Base-by-base conservation (phyloP, 1,140 invertebrate species). In the Gonioctena quinquepunctata region DNA sequence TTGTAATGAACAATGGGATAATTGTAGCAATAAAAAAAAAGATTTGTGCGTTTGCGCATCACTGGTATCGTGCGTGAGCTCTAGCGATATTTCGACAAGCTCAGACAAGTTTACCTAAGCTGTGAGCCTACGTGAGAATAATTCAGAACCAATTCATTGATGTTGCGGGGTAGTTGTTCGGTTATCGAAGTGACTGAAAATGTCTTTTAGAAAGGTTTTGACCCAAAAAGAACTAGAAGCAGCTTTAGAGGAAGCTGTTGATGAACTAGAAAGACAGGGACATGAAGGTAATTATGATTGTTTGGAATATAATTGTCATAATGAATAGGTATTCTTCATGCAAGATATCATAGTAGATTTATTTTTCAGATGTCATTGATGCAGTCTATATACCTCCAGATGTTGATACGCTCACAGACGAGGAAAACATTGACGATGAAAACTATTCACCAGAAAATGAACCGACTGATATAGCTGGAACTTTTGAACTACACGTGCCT, bases 331-430 rank as follows among this genome's bases (percentile, higher is more conserved):
- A n/a, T 64, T 52, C 52, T 64, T 64, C 19, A 64, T 22, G 6
- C 26, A 49, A 13, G 16, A 16, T 64, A 22, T 54, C 66, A 60
- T 59, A 22, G 19, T 59, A 59, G 19, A 23, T 11, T 59, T 23
- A 59, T 59, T 59, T 59, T 59, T 16, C 56, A 63, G 61, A 25
- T 27, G 54, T 16, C 19, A 61, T 71, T 68, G 69, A 71, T 71
- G 66, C 26, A 11, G 57, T 68, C 21, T 70, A 69, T 67, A 25
- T 71, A 57, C 66, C 66, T 25, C 66, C 70, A 27, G 65, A 68
- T 26, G 70, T 69, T 21, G 66, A 72, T 49, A 33, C 33, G 19
- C 65, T 72, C 27, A 72, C 70, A n/a, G 70, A 69, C 28, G 70
- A 72, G 50, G 70, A 72, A 59, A 42, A 64, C 64, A 72, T 70